Conservation (phyloP, 2,797 vertebrate genomes). For the Graptemys geographica region DNA sequence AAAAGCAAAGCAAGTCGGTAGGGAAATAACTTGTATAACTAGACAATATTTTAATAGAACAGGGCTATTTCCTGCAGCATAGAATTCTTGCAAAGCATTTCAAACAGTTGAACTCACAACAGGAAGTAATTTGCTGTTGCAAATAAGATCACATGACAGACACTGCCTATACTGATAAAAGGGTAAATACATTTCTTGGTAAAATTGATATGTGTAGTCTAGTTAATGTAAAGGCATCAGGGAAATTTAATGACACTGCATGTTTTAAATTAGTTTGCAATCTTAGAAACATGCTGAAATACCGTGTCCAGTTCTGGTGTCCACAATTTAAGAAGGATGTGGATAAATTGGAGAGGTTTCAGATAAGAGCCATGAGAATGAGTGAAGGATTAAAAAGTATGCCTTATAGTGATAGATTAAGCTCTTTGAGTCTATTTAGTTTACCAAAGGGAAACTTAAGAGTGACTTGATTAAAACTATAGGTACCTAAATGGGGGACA, state of each 20-base stretch:
- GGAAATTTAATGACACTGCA: conserved; percentile 2
- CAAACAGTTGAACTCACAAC: conserved; percentile 68
- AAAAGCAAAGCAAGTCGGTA: conserved; percentile 65
- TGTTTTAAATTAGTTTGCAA: conserved; percentile 22
- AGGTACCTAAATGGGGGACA: background rate
- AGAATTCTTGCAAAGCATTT: conserved; percentile 60
- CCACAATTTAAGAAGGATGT: background rate
- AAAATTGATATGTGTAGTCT: conserved; percentile 7
- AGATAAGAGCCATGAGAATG: background rate
- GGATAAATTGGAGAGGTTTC: background rate
- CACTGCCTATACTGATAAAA: conserved; percentile 61
- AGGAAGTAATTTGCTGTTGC: conserved; percentile 78
- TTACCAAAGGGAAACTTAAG: background rate
- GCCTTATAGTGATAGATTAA: background rate
- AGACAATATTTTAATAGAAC: conserved; percentile 76
- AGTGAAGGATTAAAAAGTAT: background rate
- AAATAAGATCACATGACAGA: conserved; percentile 70
- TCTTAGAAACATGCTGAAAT: background rate
- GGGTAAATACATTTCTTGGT: conserved; percentile 63
- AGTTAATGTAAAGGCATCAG: conserved; percentile 25
- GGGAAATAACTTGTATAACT: conserved; percentile 71
- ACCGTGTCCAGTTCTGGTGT: background rate
- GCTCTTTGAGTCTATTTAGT: background rate
- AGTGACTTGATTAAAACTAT: background rate
- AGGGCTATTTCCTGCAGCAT: conserved; percentile 71